Evolutionary conservation across 2,888 invertebrate species (phyloP), one percentile per base, ranked within the genome.

Genomic region (Oegoconia quadripuncta): DNA sequence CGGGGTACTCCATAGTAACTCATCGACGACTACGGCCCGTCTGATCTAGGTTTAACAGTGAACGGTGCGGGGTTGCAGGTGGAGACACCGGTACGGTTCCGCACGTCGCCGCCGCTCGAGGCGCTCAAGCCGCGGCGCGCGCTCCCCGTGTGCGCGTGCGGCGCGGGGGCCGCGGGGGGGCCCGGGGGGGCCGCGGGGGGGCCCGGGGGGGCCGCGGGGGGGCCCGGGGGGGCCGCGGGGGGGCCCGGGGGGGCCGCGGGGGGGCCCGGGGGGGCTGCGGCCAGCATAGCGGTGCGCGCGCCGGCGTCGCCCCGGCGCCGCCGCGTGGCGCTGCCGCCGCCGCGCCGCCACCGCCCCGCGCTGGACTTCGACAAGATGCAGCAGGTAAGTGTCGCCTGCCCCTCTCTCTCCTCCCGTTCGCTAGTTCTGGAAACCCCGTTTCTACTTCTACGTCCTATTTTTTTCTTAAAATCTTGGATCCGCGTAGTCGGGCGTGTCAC

Each of bases 351-450:
- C 77, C 91, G 97, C 71, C 97, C 97, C 54, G 96, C 96, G 81
- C 91, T 97, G 68, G 97, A 97, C 89, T 97, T 97, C 77, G 97
- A 97, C 82, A 97, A 97, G 89, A 97, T 97, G 97, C 97, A 97
- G 89, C 95, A 96, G 93, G 96, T 96, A 88, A 34, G 27, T 7
- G n/a, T n/a, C n/a, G n/a, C n/a, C n/a, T n/a, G n/a, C n/a, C n/a
- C n/a, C n/a, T n/a, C n/a, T n/a, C n/a, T n/a, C n/a, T n/a, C n/a
- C n/a, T n/a, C n/a, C n/a, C n/a, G n/a, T n/a, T n/a, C n/a, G n/a
- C n/a, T n/a, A n/a, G n/a, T n/a, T n/a, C n/a, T n/a, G n/a, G n/a
- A n/a, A n/a, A n/a, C n/a, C n/a, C n/a, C n/a, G n/a, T n/a, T n/a
- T n/a, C n/a, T n/a, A n/a, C n/a, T n/a, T n/a, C n/a, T n/a, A n/a